These are phyloP conservation scores for Patella depressa DNA, from an alignment of 2,888 invertebrate genomes.

Conservation along the genomic window DNA sequence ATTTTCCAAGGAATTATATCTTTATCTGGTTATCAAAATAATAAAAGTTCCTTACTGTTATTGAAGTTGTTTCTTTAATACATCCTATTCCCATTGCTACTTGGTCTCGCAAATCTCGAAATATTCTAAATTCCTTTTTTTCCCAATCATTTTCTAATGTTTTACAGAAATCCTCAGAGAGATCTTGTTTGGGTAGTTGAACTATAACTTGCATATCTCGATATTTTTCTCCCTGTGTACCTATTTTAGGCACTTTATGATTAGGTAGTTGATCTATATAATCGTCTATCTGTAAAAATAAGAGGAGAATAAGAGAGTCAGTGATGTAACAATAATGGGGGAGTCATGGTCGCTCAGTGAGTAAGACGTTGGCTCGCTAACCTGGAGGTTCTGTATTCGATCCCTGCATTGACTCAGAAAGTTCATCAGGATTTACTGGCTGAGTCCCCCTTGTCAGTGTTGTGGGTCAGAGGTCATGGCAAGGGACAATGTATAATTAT, in stretches of 20 bases:
- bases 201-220: conserved; percentile 86
- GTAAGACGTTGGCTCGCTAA: too few relatives aligned
- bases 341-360: too few relatives aligned
- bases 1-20: too few relatives aligned
- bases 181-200: conserved; percentile 87
- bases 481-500: too few relatives aligned
- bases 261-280: conserved; percentile 91
- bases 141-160: conserved; percentile 51
- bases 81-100: conserved; percentile 93
- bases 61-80: conserved; percentile 69
- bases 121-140: conserved; percentile 84
- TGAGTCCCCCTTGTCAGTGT: too few relatives aligned
- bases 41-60: conserved; percentile 42
- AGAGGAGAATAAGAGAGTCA: neutral
- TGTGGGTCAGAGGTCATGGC: too few relatives aligned
- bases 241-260: conserved; percentile 83
- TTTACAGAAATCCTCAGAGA: conserved; percentile 89
- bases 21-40: too few relatives aligned
- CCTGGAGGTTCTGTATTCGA: too few relatives aligned
- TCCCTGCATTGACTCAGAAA: too few relatives aligned
- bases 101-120: conserved; percentile 93
- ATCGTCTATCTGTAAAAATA: conserved; percentile 83
- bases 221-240: conserved; percentile 85
- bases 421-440: too few relatives aligned
- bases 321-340: too few relatives aligned